A percentile compares a stretch with the other conserved stretches of the same genome.
Evolutionary conservation across 2,797 vertebrate genomes (phyloP).

Genomic region (Echeneis naucrates): DNA sequence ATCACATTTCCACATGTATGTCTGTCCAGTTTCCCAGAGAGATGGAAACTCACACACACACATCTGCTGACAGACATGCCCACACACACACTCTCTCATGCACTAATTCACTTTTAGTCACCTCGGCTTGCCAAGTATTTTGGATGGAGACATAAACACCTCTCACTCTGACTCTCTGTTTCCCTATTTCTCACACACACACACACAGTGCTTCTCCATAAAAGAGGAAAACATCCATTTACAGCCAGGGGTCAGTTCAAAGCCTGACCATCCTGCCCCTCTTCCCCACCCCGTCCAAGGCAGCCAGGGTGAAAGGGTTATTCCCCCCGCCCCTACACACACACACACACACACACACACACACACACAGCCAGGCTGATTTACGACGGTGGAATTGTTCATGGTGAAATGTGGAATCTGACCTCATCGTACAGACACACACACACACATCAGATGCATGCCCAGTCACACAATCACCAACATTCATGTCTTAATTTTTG

Average conservation of each 20-base stretch:
- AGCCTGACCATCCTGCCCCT: constrained; percentile 48
- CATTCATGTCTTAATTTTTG: constrained; percentile 21
- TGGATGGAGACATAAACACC: constrained; percentile 72
- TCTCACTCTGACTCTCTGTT: constrained; percentile 27
- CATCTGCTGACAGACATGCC: constrained; percentile 53
- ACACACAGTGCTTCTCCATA: constrained; percentile 42
- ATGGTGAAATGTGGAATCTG: constrained; percentile 60
- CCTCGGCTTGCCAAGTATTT: constrained; percentile 69
- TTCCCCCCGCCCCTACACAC: too few species aligned
- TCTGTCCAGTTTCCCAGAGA: constrained; percentile 41
- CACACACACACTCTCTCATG: constrained; percentile 55
- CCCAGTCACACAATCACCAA: constrained; percentile 36
- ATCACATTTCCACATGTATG: constrained; percentile 68
- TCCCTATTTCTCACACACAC: constrained; percentile 26
- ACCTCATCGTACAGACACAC: constrained; percentile 48
- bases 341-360: too few species aligned
- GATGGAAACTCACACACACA: constrained; percentile 64
- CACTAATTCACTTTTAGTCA: constrained; percentile 72
- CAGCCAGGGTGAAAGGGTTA: constrained; percentile 65
- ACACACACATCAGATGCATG: constrained; percentile 28
- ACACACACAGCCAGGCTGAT: constrained; percentile 58
- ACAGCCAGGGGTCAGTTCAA: constrained; percentile 77
- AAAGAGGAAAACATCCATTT: constrained; percentile 64
- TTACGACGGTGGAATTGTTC: constrained; percentile 69
- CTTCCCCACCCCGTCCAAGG: constrained; percentile 24